phyloP scores from a whole-genome alignment of 2,797 vertebrate genomes.

The Echeneis naucrates region DNA sequence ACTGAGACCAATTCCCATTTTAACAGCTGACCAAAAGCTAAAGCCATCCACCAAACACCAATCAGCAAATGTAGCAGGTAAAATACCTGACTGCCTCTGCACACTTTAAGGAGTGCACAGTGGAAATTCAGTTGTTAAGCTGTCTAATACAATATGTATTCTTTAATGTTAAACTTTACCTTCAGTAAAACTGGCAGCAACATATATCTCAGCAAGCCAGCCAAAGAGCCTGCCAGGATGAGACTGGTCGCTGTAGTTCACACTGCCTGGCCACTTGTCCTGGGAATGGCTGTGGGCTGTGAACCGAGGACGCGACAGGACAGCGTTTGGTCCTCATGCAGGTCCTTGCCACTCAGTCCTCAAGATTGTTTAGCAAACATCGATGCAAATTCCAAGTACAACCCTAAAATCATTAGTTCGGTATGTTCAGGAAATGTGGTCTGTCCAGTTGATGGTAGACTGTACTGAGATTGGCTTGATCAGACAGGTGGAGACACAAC shows the following conservation, averaged over 20 bases:
- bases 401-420: background rate
- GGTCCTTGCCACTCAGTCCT: background rate
- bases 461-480: slow-evolving; percentile 22
- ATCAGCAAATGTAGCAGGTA: background rate
- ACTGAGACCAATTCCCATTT: background rate
- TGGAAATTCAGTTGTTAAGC: background rate
- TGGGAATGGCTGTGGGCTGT: background rate
- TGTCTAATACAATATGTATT: background rate
- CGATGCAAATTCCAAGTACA: background rate
- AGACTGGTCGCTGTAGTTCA: background rate
- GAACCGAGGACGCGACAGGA: background rate
- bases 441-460: slow-evolving; percentile 15
- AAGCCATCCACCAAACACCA: background rate
- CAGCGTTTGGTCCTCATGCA: background rate
- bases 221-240: background rate
- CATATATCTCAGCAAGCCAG: background rate
- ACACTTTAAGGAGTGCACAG: too few relatives aligned
- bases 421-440: background rate
- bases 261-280: background rate
- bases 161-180: background rate
- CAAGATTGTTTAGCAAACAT: background rate
- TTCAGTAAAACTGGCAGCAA: background rate
- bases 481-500: slow-evolving; percentile 57
- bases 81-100: background rate
- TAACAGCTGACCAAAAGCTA: background rate